Evolutionary conservation across 2,113 vertebrate genomes (phyloP).

Genomic region (Glaucidium brasilianum): DNA sequence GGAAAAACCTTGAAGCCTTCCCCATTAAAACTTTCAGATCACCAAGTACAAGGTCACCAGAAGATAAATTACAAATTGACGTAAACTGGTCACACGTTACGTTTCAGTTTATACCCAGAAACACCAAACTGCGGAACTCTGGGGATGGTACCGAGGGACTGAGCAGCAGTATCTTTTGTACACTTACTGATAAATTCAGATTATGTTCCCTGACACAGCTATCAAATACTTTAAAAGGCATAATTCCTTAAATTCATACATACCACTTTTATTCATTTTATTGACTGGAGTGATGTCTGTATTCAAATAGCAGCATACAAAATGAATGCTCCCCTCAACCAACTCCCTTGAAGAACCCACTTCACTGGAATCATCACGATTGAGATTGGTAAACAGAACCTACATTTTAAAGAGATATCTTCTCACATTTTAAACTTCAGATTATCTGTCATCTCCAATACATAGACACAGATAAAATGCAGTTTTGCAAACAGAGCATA

Average conservation of each 20-base stretch:
- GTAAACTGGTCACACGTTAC: not conserved
- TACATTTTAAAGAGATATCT: not conserved
- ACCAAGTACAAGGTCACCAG: not conserved
- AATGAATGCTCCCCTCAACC: accelerated
- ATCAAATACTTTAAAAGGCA: not conserved
- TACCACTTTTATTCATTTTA: not conserved
- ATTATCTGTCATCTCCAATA: not conserved
- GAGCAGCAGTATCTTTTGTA: not conserved
- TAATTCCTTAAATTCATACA: not conserved
- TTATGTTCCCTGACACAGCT: not conserved
- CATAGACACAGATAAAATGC: not conserved
- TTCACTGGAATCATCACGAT: not conserved
- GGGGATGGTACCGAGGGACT: not conserved
- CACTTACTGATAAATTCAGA: not conserved
- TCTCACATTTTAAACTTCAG: not conserved
- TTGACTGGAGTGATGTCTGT: not conserved
- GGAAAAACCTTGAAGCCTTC: not conserved
- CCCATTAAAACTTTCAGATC: not conserved
- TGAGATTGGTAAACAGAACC: not conserved
- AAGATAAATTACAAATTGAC: not conserved
- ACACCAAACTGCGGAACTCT: not conserved
- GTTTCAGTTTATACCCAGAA: not conserved
- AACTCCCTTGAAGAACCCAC: not conserved
- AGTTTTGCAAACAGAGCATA: not conserved
- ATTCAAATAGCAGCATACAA: not conserved